phyloP scores from a whole-genome alignment of 2,888 invertebrate genomes.

The Macaria notata region DNA sequence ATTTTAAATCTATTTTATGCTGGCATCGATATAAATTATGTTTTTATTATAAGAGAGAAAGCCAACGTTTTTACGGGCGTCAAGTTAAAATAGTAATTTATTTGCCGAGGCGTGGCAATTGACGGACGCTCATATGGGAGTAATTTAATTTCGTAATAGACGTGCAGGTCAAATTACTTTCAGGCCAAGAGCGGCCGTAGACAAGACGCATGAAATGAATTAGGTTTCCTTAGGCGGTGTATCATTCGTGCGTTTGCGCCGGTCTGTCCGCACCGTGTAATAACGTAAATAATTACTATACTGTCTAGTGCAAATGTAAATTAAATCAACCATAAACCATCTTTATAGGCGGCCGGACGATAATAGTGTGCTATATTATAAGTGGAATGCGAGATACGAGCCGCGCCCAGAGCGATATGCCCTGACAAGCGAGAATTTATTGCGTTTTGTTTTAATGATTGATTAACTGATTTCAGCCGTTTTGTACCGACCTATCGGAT shows the following conservation, averaged over 20 bases:
- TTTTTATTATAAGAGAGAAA: slow-evolving; percentile 6
- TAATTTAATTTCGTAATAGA: slow-evolving; percentile 66
- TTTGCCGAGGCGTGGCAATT: slow-evolving; percentile 7
- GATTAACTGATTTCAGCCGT: neutral
- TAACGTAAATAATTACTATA: slow-evolving; percentile 49
- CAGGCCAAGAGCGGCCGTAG: slow-evolving; percentile 57
- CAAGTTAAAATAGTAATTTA: slow-evolving; percentile 7
- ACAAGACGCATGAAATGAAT: slow-evolving; percentile 63
- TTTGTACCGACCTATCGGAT: no score
- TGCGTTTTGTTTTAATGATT: slow-evolving; percentile 1
- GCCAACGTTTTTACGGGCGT: slow-evolving; percentile 2
- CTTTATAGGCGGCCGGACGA: slow-evolving; percentile 19
- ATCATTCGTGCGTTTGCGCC: slow-evolving; percentile 47
- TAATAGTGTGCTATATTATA: slow-evolving; percentile 24
- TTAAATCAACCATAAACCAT: slow-evolving; percentile 38
- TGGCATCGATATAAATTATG: slow-evolving; percentile 14
- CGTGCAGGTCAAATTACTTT: slow-evolving; percentile 61
- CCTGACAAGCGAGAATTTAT: slow-evolving; percentile 14
- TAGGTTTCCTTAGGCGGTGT: slow-evolving; percentile 55
- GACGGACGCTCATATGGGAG: slow-evolving; percentile 41
- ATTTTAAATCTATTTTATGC: slow-evolving; percentile 15
- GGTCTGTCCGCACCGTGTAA: slow-evolving; percentile 40
- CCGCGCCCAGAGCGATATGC: slow-evolving; percentile 7
- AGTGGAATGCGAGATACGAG: slow-evolving; percentile 10
- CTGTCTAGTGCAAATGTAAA: slow-evolving; percentile 40